Evolutionary conservation across 2,113 vertebrate genomes (phyloP), one percentile per base, ranked within the genome.

Genomic region (Neolamprologus devosi): DNA sequence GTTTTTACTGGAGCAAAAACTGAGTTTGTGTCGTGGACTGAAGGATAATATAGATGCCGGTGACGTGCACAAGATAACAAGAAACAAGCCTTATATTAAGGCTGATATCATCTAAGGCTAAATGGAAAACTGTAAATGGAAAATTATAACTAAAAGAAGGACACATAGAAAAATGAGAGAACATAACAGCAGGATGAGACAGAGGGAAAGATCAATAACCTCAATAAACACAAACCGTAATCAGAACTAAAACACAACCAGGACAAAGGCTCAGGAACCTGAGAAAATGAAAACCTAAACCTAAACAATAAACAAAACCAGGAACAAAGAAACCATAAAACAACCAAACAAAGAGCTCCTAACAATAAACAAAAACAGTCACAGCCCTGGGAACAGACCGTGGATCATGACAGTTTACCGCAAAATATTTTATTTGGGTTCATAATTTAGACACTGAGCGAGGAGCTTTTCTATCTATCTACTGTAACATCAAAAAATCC

Each of bases 251-350:
- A 73, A 47, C 9, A 28, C 40, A 8, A 75, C 68, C 9, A 28
- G 40, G 40, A 75, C 9, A 47, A 75, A 47, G 14, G 23, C 23
- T 28, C 68, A 28, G 68, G 14, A 47, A 75, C 68, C 68, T 47
- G 68, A 75, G 68, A 28, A 47, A 47, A 75, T 75, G 68, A 75
- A 47, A 75, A 47, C 14, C 40, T 45, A 47, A 73, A 73, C 68
- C 68, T 47, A 75, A 47, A 47, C 40, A 75, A 47, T 75, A 75
- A 75, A 47, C 68, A 75, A 75, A 47, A 75, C 40, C 0, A 28
- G 40, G 14, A 75, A 28, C 68, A 47, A 75, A 47, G 68, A 75
- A 75, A 75, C 68, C 68, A 75, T 75, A 47, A 75, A 75, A 47
- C 23, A 75, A 75, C 40, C 68, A 75, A 75, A 75, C 23, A 75